These are phyloP conservation scores for Steatornis caripensis DNA, from an alignment of 2,113 vertebrate genomes.

Conservation along the genomic window DNA sequence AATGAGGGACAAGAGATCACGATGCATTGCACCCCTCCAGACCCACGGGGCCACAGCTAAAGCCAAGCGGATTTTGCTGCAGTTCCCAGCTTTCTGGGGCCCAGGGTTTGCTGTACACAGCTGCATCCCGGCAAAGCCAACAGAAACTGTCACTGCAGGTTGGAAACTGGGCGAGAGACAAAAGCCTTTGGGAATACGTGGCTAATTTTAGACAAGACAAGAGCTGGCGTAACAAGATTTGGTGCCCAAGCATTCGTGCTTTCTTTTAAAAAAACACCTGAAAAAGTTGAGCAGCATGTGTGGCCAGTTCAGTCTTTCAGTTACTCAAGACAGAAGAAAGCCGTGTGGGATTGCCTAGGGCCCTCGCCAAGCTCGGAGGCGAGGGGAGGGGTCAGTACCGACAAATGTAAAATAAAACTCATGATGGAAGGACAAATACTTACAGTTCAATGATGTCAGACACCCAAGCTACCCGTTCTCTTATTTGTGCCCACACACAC, in stretches of 20 bases:
- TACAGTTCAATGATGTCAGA: neutral
- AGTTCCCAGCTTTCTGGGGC: neutral
- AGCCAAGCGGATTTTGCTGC: neutral
- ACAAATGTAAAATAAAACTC: neutral
- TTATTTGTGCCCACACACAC: rapidly evolving
- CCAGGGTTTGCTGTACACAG: no score
- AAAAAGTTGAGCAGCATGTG: no score
- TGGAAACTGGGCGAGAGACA: neutral
- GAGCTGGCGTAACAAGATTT: neutral
- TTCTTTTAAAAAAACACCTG: neutral
- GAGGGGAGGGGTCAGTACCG: neutral
- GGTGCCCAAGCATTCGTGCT: neutral
- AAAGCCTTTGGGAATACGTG: neutral
- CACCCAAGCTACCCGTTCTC: neutral
- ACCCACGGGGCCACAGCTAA: neutral
- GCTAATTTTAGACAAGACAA: neutral
- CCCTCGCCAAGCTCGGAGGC: neutral
- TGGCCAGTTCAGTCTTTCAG: neutral
- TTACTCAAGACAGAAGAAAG: neutral
- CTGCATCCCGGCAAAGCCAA: neutral
- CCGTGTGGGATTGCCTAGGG: neutral
- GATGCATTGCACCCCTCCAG: rapidly evolving
- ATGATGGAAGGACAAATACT: rapidly evolving
- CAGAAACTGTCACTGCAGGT: neutral
- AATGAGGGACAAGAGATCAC: neutral